Evolutionary conservation across 1,140 invertebrate species (phyloP), one percentile per base, ranked within the genome.

Genomic region (Contarinia nasturtii): DNA sequence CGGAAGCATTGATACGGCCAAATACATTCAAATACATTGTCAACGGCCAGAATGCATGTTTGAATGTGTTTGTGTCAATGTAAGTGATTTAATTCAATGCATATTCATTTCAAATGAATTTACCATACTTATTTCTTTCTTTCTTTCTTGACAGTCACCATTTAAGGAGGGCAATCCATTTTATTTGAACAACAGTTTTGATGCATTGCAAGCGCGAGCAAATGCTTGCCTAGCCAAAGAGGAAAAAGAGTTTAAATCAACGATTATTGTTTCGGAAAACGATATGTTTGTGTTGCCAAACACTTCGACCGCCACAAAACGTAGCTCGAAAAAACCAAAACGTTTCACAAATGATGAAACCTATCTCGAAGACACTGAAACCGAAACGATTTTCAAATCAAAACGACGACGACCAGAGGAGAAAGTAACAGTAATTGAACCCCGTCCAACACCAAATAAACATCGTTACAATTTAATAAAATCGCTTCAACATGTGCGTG

Each of bases 191-290:
- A 27, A 27, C 10, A 22, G 17, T 19, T 5, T n/a, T 2, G 43
- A 44, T 19, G 10, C 27, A 33, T 11, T 22, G 18, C 22, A 44
- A 27, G 7, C 14, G 2, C 27, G 43, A 3, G 61, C 61, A 2
- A 63, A 58, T 0, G 61, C 61, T 0, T 54, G 55, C 1, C 40
- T 64, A 34, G 61, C 61, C 2, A 60, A 56, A 40, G 57, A 62
- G 54, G 61, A 64, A 41, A 62, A 60, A 52, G 59, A 64, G 14
- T 63, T 64, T 22, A 60, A 56, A 0, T 58, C 61, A 4, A 63
- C 61, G 0, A 36, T 64, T 14, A 59, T 64, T 19, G 48, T 64
- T 0, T 62, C 61, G 1, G 61, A 59, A 33, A 59, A 60, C 34
- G 58, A 62, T 38, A 62, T 61, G 7, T 42, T 62, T 36, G 44